These are phyloP conservation scores for Fulica atra DNA, from an alignment of 2,113 vertebrate species.

Conservation along the genomic window DNA sequence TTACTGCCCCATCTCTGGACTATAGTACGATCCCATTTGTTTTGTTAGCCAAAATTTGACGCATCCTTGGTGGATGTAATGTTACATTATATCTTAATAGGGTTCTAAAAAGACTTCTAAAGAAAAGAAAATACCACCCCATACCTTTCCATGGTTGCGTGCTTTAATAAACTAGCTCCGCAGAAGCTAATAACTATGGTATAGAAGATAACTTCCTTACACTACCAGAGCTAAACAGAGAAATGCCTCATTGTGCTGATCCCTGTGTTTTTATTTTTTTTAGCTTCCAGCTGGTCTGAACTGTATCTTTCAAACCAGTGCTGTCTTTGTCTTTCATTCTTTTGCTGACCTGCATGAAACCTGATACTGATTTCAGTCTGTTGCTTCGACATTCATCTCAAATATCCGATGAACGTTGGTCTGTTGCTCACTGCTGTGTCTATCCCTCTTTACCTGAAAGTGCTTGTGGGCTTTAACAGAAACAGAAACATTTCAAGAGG, in stretches of 20 bases:
- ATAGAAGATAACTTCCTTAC: not conserved
- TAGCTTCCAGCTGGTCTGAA: not conserved
- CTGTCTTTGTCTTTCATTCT: not conserved
- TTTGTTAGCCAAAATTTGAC: not conserved
- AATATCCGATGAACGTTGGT: not conserved
- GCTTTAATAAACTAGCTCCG: not conserved
- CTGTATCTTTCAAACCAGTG: not conserved
- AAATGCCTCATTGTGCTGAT: not conserved
- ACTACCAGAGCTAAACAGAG: not conserved
- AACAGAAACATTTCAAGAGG: not conserved
- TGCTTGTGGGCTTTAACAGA: not conserved
- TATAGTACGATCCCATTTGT: not conserved
- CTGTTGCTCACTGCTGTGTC: not conserved
- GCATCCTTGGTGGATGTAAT: not conserved
- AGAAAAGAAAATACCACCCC: not conserved
- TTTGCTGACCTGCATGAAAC: not conserved
- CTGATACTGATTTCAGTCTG: not conserved
- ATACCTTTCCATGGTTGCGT: not conserved
- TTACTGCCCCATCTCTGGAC: not conserved
- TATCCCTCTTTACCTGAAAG: not conserved
- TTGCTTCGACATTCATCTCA: not conserved
- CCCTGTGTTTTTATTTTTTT: not conserved
- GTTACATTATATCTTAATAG: not conserved
- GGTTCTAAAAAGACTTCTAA: not conserved
- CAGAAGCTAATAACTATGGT: not conserved